Evolutionary conservation across 2,113 vertebrate species (phyloP).

Genomic region (Rynchops niger): DNA sequence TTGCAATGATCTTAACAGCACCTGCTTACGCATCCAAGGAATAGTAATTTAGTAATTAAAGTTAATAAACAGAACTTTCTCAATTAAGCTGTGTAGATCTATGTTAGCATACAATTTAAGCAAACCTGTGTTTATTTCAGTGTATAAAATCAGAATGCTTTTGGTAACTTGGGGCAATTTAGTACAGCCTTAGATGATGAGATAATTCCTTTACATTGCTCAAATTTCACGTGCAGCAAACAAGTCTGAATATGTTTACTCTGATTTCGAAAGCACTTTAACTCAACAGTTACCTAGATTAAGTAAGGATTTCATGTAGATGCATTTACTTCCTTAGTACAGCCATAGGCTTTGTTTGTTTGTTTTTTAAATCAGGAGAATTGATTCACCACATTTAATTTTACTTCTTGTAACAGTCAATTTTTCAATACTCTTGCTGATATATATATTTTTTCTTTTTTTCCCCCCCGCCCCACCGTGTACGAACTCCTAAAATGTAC

Average conservation of each 20-base stretch:
- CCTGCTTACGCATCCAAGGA: neutral
- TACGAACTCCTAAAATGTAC: slow-evolving; percentile 11
- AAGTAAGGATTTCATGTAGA: neutral
- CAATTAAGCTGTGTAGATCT: neutral
- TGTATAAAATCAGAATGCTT: neutral
- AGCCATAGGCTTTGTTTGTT: neutral
- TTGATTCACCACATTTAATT: neutral
- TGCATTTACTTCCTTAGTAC: neutral
- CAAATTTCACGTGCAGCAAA: neutral
- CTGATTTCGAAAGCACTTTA: neutral
- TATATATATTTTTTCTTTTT: neutral
- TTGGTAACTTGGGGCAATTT: neutral
- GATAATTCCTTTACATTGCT: neutral
- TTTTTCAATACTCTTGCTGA: neutral
- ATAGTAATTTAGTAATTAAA: slow-evolving; percentile 20
- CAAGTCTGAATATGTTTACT: neutral
- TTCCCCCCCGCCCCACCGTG: neutral
- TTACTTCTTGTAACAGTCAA: neutral
- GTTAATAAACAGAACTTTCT: neutral
- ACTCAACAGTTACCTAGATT: neutral
- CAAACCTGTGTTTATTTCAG: neutral
- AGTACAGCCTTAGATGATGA: neutral
- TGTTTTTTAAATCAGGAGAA: neutral
- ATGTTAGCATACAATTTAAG: neutral
- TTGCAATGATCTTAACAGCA: neutral